A percentile compares a stretch with the other conserved stretches of the same genome.
Evolutionary conservation across 1,140 invertebrate genomes (phyloP).

Genomic region (Luehdorfia chinensis): DNA sequence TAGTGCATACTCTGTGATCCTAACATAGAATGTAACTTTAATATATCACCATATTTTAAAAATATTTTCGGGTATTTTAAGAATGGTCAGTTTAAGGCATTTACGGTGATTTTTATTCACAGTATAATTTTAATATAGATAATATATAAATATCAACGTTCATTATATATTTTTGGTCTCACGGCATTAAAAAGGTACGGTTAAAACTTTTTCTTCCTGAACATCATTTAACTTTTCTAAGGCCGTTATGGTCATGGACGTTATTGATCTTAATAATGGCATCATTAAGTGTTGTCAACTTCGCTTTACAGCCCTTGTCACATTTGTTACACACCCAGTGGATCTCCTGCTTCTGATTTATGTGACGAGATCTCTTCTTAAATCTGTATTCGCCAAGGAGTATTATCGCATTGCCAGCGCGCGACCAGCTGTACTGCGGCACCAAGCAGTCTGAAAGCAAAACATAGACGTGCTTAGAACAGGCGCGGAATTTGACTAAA

Average conservation of each 20-base stretch:
- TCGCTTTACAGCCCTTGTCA: conserved; percentile 65
- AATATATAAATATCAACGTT: too few species aligned
- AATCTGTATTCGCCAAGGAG: conserved; percentile 61
- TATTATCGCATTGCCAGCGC: conserved; percentile 66
- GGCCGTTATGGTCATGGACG: conserved; percentile 51
- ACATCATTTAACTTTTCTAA: conserved; percentile 37
- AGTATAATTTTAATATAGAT: too few species aligned
- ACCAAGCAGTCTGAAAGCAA: conserved; percentile 31
- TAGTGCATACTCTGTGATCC: too few species aligned
- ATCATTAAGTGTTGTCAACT: conserved; percentile 60
- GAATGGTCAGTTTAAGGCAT: too few species aligned
- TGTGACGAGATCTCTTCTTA: conserved; percentile 60
- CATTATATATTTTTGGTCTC: too few species aligned
- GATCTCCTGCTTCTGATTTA: conserved; percentile 53
- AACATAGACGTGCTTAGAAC: too few species aligned
- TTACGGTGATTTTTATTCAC: too few species aligned
- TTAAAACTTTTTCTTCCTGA: too few species aligned
- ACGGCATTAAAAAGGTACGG: too few species aligned
- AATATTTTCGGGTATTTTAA: too few species aligned
- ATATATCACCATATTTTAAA: too few species aligned
- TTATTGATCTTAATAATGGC: conserved; percentile 65
- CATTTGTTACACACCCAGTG: conserved; percentile 69
- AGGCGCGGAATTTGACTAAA: background rate
- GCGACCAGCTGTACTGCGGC: conserved; percentile 60
- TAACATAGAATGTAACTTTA: too few species aligned